phyloP scores from a whole-genome alignment of 2,888 invertebrate species.

The Melanostoma scalare region DNA sequence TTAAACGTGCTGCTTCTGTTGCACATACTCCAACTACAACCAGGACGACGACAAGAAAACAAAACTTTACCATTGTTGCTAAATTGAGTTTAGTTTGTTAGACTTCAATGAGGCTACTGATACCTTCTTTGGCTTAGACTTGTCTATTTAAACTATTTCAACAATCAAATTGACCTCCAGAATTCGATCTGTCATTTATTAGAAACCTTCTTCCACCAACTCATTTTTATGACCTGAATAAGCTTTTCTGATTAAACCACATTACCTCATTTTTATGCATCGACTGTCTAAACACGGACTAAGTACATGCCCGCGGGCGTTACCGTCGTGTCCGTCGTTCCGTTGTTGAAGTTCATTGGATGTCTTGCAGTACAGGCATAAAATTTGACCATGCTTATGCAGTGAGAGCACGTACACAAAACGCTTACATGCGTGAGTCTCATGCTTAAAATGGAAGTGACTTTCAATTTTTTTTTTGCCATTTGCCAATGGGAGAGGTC shows the following conservation, averaged over 20 bases:
- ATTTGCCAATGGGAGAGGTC: slow-evolving; percentile 51
- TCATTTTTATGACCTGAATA: slow-evolving; percentile 5
- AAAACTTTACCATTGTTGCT: slow-evolving; percentile 49
- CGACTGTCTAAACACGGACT: slow-evolving; percentile 28
- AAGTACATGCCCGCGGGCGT: background rate
- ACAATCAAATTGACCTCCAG: slow-evolving; percentile 13
- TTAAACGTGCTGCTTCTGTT: slow-evolving; percentile 46
- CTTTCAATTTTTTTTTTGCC: slow-evolving; percentile 16
- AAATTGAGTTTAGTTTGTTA: slow-evolving; percentile 28
- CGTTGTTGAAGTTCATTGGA: slow-evolving; percentile 62
- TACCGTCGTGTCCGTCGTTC: background rate
- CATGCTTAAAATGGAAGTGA: slow-evolving; percentile 36
- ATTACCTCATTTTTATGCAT: slow-evolving; percentile 44
- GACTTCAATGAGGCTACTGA: slow-evolving; percentile 44
- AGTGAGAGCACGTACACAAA: slow-evolving; percentile 44
- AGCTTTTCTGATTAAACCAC: slow-evolving; percentile 6
- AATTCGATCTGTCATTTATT: slow-evolving; percentile 15
- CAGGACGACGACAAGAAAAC: slow-evolving; percentile 31
- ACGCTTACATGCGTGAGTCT: slow-evolving; percentile 54
- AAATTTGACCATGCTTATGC: slow-evolving; percentile 62
- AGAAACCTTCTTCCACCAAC: slow-evolving; percentile 32
- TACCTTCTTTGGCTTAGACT: slow-evolving; percentile 10
- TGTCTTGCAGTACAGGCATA: slow-evolving; percentile 30
- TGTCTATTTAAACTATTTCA: slow-evolving; percentile 57
- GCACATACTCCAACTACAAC: slow-evolving; percentile 22